phyloP scores from a whole-genome alignment of 2,797 vertebrate genomes.

The Poeciliopsis turneri region DNA sequence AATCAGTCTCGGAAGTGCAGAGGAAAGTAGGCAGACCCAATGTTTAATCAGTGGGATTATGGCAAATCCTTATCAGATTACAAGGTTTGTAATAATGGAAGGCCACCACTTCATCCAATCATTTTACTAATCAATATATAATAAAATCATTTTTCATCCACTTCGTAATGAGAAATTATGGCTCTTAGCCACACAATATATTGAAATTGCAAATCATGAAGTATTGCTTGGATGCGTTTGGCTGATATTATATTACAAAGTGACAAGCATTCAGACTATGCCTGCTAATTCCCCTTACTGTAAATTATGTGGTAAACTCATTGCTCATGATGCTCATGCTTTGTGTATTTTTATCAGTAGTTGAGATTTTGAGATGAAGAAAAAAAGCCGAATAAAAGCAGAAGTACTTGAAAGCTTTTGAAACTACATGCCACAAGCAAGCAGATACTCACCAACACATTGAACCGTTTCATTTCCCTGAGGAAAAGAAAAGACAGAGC shows the following conservation, averaged over 20 bases:
- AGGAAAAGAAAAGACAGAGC: not conserved
- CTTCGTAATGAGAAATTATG: not conserved
- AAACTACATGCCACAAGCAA: not conserved
- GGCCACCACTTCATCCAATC: not conserved
- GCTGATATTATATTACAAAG: not conserved
- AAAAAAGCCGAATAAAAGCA: not conserved
- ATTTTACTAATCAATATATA: no score
- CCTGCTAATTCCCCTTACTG: not conserved
- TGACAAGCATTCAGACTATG: not conserved
- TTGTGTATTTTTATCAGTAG: not conserved
- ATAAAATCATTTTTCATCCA: not conserved
- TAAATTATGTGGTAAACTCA: not conserved
- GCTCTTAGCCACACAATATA: not conserved
- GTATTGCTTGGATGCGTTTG: no score
- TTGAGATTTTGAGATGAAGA: not conserved
- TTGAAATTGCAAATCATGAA: not conserved
- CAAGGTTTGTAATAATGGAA: not conserved
- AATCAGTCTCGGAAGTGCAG: not conserved
- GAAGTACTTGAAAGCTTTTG: not conserved
- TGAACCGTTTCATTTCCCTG: fast-evolving
- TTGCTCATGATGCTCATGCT: not conserved
- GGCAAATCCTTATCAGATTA: not conserved
- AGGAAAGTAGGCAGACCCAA: not conserved
- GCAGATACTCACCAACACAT: not conserved
- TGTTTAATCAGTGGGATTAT: not conserved